Evolutionary conservation across 2,888 invertebrate genomes (phyloP).

Genomic region (Protophormia terraenovae): DNA sequence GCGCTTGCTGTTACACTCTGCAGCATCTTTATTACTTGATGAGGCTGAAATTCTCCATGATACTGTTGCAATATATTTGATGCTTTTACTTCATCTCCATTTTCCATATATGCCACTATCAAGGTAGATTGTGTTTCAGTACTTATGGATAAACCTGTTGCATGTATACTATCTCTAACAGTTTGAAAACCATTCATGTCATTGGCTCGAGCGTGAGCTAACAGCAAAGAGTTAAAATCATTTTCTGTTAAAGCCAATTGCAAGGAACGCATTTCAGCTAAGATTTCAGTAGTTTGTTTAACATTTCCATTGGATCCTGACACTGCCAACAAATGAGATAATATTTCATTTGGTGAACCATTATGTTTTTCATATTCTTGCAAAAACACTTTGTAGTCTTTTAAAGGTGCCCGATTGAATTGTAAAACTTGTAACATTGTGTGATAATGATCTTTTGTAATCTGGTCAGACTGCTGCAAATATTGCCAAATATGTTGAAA

Average conservation of each 20-base stretch:
- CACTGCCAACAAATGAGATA: conserved; percentile 83
- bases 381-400: conserved; percentile 79
- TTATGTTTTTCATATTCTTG: conserved; percentile 51
- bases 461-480: conserved; percentile 77
- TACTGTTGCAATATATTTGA: conserved; percentile 71
- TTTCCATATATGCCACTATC: conserved; percentile 82
- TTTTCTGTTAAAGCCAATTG: conserved; percentile 83
- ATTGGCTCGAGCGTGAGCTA: conserved; percentile 82
- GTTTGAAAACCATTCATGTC: conserved; percentile 82
- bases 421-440: conserved; percentile 84
- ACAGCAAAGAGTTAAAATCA: conserved; percentile 84
- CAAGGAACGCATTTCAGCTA: conserved; percentile 84
- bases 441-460: conserved; percentile 81
- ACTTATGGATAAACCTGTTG: conserved; percentile 82
- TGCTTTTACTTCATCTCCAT: conserved; percentile 79
- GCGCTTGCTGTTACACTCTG: conserved; percentile 27
- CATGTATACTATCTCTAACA: conserved; percentile 84
- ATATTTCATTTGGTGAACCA: conserved; percentile 80
- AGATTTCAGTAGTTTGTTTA: conserved; percentile 83
- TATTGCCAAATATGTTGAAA: conserved; percentile 83
- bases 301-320: conserved; percentile 84
- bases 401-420: conserved; percentile 83
- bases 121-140: conserved; percentile 82
- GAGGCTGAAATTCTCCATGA: conserved; percentile 70
- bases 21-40: conserved; percentile 74